Evolutionary conservation across 2,797 vertebrate genomes (phyloP).

Genomic region (Myioborus melanocephalus): DNA sequence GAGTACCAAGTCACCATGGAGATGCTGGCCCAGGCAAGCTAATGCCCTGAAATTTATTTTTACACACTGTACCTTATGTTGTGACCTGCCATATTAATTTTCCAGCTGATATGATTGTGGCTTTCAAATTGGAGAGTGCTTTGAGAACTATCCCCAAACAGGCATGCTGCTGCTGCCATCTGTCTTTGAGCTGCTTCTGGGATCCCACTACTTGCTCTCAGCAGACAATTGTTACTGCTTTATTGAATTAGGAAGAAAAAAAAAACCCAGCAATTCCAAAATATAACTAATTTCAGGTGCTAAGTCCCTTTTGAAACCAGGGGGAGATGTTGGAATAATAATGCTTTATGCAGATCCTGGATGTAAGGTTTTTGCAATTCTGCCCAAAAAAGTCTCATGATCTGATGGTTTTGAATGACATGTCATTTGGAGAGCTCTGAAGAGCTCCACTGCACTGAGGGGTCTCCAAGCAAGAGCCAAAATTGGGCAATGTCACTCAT

Average conservation of each 20-base stretch:
- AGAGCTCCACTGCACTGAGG: not conserved
- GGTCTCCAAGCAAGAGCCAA: not conserved
- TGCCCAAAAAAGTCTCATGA: not conserved
- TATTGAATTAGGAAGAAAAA: constrained; percentile 10
- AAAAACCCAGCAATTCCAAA: not conserved
- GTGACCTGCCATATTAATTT: constrained; percentile 27
- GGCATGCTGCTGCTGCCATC: constrained; percentile 47
- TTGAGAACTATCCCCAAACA: not conserved
- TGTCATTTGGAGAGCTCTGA: not conserved
- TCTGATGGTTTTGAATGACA: not conserved
- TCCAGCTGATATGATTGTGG: constrained; percentile 11
- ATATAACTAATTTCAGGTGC: not conserved
- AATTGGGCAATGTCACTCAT: rapidly evolving
- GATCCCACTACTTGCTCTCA: constrained; percentile 15
- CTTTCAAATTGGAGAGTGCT: constrained; percentile 19
- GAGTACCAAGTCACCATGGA: not conserved
- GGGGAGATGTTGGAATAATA: not conserved
- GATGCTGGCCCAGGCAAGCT: not conserved
- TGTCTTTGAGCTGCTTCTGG: constrained; percentile 50
- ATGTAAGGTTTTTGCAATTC: not conserved
- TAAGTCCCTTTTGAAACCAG: not conserved
- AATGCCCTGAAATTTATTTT: not conserved
- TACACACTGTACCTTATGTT: not conserved
- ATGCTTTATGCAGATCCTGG: not conserved
- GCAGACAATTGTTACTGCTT: not conserved